Percentiles rank a stretch among this genome's conserved stretches.
Evolutionary conservation across 2,888 invertebrate genomes (phyloP).

Genomic region (Cotesia congregata): DNA sequence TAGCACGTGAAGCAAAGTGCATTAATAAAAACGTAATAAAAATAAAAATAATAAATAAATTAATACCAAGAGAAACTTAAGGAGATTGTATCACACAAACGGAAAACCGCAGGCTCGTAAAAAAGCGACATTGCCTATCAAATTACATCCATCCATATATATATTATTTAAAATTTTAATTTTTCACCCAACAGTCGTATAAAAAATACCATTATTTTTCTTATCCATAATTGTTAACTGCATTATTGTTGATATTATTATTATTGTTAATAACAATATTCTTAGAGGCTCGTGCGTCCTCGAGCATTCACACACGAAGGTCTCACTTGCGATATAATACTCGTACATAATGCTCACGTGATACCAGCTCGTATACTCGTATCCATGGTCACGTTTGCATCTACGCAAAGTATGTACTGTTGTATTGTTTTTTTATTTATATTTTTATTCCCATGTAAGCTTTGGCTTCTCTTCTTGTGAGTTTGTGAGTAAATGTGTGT

Average conservation of each 20-base stretch:
- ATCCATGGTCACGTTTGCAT: conserved; percentile 40
- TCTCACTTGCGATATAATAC: conserved; percentile 23
- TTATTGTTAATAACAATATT: conserved; percentile 20
- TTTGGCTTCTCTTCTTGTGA: not conserved
- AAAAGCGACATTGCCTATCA: not conserved
- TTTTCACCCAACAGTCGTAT: not conserved
- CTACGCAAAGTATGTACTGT: conserved; percentile 13
- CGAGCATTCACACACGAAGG: conserved; percentile 32
- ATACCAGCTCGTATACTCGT: conserved; percentile 29
- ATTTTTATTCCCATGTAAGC: not conserved
- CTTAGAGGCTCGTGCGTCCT: conserved; percentile 22
- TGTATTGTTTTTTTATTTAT: not conserved
- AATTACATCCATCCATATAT: not conserved
- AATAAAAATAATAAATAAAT: not conserved
- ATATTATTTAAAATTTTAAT: not conserved
- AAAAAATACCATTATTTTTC: not conserved
- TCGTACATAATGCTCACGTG: conserved; percentile 33
- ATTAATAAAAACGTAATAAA: not conserved
- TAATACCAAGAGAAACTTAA: conserved; percentile 5
- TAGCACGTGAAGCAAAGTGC: not conserved
- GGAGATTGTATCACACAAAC: not conserved
- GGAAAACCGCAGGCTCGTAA: conserved; percentile 8
- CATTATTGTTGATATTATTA: not conserved
- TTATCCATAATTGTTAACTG: not conserved
- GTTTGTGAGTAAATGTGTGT: conserved; percentile 4